Evolutionary conservation across 1,140 invertebrate species (phyloP).

Genomic region (Aphelenchoides avenae): DNA sequence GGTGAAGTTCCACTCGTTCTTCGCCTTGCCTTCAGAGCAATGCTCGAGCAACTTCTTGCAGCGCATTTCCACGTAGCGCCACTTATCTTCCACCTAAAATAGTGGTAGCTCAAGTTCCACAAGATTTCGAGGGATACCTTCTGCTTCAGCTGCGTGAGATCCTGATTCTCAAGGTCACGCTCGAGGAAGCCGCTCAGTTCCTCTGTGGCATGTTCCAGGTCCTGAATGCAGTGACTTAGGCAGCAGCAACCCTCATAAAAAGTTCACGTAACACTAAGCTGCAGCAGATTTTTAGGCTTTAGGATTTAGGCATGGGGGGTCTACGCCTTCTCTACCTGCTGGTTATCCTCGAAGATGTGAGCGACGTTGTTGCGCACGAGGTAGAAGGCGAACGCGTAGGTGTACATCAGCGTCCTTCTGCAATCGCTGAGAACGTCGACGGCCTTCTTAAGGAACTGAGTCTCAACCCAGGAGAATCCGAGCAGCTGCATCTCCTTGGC

Average conservation of each 20-base stretch:
- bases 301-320: neutral
- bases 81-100: slow-evolving; percentile 68
- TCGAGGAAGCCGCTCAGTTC: slow-evolving; percentile 93
- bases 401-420: slow-evolving; percentile 95
- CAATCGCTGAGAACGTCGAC: slow-evolving; percentile 87
- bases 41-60: slow-evolving; percentile 93
- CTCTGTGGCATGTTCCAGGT: slow-evolving; percentile 93
- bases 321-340: slow-evolving; percentile 64
- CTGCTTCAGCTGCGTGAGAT: slow-evolving; percentile 89
- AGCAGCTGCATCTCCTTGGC: slow-evolving; percentile 81
- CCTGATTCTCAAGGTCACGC: slow-evolving; percentile 92
- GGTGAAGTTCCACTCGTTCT: slow-evolving; percentile 12
- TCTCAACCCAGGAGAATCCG: slow-evolving; percentile 11
- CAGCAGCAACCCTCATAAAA: too few species aligned
- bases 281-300: neutral
- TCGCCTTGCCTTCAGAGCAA: slow-evolving; percentile 73
- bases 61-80: slow-evolving; percentile 84
- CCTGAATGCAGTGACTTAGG: too few species aligned
- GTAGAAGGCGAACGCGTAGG: slow-evolving; percentile 98
- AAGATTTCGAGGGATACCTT: slow-evolving; percentile 94
- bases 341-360: slow-evolving; percentile 97
- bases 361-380: slow-evolving; percentile 91
- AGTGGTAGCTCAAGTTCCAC: slow-evolving; percentile 22
- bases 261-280: too few species aligned
- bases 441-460: slow-evolving; percentile 87